Evolutionary conservation across 2,797 vertebrate species (phyloP).

Genomic region (Cossypha heuglini): DNA sequence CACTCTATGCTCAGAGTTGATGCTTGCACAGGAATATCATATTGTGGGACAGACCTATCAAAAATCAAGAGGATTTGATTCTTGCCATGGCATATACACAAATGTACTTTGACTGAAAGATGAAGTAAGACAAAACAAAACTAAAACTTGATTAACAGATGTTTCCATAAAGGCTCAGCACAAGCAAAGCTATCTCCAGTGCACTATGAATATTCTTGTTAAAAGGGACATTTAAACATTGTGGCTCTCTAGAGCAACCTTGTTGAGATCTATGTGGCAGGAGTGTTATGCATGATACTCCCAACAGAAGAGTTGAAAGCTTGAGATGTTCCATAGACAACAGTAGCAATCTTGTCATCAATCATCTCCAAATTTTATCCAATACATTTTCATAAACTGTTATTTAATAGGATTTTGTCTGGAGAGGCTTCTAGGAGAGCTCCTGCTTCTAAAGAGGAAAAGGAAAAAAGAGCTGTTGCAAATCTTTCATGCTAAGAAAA

Average conservation of each 20-base stretch:
- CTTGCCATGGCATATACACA: neutral
- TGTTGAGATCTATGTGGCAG: neutral
- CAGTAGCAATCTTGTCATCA: constrained; percentile 56
- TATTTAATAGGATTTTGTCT: constrained; percentile 63
- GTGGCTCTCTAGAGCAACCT: neutral
- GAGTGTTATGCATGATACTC: neutral
- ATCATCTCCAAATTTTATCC: constrained; percentile 60
- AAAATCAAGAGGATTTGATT: neutral
- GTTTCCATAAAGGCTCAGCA: neutral
- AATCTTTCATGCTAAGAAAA: constrained; percentile 53
- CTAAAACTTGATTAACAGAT: neutral
- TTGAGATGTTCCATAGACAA: constrained; percentile 48
- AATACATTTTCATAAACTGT: constrained; percentile 46
- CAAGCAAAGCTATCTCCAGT: neutral
- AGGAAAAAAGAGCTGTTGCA: neutral
- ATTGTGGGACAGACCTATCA: neutral
- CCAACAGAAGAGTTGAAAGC: constrained; percentile 56
- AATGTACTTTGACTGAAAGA: neutral
- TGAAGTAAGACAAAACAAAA: neutral
- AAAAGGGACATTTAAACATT: neutral
- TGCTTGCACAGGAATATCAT: neutral
- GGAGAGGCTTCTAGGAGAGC: constrained; percentile 37
- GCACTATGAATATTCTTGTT: neutral
- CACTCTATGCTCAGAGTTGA: neutral
- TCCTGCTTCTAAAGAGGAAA: constrained; percentile 18